Evolutionary conservation across 2,113 vertebrate species (phyloP).

Genomic region (Corythoichthys haematopterus): DNA sequence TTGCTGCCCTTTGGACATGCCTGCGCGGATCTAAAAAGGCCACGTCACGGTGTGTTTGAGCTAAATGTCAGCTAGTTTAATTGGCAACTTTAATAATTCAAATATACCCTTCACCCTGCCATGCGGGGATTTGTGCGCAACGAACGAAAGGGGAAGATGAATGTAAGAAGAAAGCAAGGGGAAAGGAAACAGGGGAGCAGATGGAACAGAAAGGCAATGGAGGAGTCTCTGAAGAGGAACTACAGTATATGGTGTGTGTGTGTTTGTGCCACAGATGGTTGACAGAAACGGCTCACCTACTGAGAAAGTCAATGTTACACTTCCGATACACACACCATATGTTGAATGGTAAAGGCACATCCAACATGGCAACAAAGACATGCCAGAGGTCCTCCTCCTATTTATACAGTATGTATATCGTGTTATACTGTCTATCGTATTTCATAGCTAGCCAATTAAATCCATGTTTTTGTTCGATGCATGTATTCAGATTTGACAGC

Average conservation of each 20-base stretch:
- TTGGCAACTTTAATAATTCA: conserved; percentile 72
- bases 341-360: conserved; percentile 30
- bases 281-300: conserved; percentile 55
- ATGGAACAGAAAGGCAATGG: background rate
- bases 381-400: conserved; percentile 48
- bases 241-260: conserved; percentile 2
- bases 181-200: background rate
- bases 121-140: conserved; percentile 28
- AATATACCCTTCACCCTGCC: conserved; percentile 41
- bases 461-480: no score
- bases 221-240: background rate
- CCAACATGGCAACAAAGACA: conserved; percentile 32
- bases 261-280: conserved; percentile 54
- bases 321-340: conserved; percentile 56
- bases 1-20: conserved; percentile 37
- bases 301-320: conserved; percentile 43
- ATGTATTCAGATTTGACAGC: no score
- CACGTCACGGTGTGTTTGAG: conserved; percentile 64
- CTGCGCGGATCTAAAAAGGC: conserved; percentile 44
- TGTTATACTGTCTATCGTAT: background rate
- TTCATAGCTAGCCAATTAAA: no score
- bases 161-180: background rate
- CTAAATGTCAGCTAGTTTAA: conserved; percentile 71
- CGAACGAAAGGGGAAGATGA: background rate
- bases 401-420: background rate